Evolutionary conservation across 2,113 vertebrate species (phyloP).

Genomic region (Phaetusa simplex): DNA sequence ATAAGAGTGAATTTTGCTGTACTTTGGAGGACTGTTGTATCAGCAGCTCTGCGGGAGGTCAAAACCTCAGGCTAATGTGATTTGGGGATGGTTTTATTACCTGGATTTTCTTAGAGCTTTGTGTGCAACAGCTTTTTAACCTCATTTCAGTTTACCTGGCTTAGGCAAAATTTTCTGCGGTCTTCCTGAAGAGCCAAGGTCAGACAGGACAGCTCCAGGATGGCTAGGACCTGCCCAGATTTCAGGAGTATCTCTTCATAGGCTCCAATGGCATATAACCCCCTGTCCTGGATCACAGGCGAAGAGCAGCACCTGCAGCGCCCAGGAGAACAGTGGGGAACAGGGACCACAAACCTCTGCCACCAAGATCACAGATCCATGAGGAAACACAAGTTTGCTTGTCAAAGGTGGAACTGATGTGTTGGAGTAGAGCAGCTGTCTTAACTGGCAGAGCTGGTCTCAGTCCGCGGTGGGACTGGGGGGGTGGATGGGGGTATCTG

Average conservation of each 20-base stretch:
- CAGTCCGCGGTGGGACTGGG: not conserved
- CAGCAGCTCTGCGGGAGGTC: not conserved
- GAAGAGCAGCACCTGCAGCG: not conserved
- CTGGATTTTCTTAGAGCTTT: not conserved
- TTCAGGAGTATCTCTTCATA: not conserved
- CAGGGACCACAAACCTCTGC: not conserved
- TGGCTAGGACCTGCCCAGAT: not conserved
- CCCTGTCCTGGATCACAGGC: not conserved
- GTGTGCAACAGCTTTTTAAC: not conserved
- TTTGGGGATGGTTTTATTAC: not conserved
- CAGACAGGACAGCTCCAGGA: not conserved
- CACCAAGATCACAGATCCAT: not conserved
- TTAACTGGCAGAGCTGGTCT: not conserved
- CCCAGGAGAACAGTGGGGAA: not conserved
- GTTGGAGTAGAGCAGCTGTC: not conserved
- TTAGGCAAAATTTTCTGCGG: not conserved
- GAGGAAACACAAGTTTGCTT: not conserved
- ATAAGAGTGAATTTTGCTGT: not conserved
- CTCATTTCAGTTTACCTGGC: not conserved
- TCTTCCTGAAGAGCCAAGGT: not conserved
- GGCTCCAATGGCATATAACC: too few species aligned
- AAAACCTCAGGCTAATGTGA: not conserved
- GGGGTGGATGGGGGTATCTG: not conserved
- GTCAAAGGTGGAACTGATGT: not conserved
- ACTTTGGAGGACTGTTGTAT: not conserved